Base-by-base conservation (phyloP, 2,888 invertebrate genomes). In the Dasysyrphus tricinctus region DNA sequence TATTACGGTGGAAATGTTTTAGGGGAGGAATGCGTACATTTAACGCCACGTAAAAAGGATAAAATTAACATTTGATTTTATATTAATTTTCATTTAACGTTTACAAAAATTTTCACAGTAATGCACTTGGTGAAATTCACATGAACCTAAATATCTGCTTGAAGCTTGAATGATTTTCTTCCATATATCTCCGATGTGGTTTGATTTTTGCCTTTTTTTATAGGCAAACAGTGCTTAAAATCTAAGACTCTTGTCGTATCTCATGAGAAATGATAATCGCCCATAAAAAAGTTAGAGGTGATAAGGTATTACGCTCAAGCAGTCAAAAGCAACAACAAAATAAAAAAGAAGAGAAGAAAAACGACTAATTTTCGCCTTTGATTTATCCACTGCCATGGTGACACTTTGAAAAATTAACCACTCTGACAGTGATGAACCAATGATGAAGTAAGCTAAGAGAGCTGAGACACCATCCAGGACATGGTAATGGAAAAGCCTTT, bases 151-250 rank as follows among this genome's bases (percentile, higher is more conserved):
- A 51, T 56, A 51, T 16, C 39, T 37, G 69, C 29, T 80, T 54
- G 32, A 54, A 80, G 69, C 29, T 80, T 54, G 32, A 54, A 80
- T 65, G 57, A 72, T 80, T 37, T 73, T 67, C 70, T 65, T 6
- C 4, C 37, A 32, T 9, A 9, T 14, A 37, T 51, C 73, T 61
- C 42, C n/a, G 57, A 37, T 81, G 56, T 67, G 59, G 65, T 80
- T 72, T 76, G 80, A 84, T 80, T 67, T 61, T 69, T n/a, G 32
- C n/a, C 73, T 76, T 24, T 76, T 57, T 73, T 51, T 24, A n/a
- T 32, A 42, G 24, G 24, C 14, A 24, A 24, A 14, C 42, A 49
- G 49, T 42, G 4, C 32, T 19, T 29, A 6, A 16, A 29, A 1
- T 32, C n/a, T 32, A 4, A 16, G 39, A 24, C 8, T 39, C 39